A percentile compares a stretch with the other conserved stretches of the same genome.
Conservation (phyloP, 2,113 vertebrate species). For the Talpa occidentalis region DNA sequence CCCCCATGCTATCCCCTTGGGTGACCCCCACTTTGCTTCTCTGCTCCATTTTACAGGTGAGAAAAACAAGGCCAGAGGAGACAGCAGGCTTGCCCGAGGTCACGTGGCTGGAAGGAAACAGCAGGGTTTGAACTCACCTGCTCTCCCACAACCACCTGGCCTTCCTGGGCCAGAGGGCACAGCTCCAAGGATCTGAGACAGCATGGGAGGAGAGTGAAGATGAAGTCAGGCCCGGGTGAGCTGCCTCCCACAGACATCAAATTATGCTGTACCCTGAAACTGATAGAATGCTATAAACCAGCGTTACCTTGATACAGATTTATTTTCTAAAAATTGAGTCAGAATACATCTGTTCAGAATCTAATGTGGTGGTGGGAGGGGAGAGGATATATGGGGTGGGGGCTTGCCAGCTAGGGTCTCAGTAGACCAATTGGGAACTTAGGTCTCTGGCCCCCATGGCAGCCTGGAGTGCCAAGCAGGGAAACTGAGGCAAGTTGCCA, state of each 20-base stretch:
- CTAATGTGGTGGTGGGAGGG: not conserved
- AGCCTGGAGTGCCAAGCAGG: not conserved
- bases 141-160: not conserved
- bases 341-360: not conserved
- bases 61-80: not conserved
- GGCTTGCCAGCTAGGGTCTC: not conserved
- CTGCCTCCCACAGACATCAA: not conserved
- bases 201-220: not conserved
- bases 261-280: not conserved
- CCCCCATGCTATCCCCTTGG: rapidly evolving
- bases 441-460: not conserved
- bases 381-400: not conserved
- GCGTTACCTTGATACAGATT: not conserved
- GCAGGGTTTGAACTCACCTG: not conserved
- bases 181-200: too few relatives aligned
- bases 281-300: not conserved
- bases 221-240: not conserved
- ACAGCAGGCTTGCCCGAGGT: not conserved
- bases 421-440: not conserved
- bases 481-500: not conserved
- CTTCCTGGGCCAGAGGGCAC: not conserved
- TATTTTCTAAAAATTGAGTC: not conserved
- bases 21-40: not conserved
- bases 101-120: not conserved
- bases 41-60: not conserved